Evolutionary conservation across 2,113 vertebrate genomes (phyloP), one percentile per base, ranked within the genome.

Genomic region (Brachypteracias leptosomus): DNA sequence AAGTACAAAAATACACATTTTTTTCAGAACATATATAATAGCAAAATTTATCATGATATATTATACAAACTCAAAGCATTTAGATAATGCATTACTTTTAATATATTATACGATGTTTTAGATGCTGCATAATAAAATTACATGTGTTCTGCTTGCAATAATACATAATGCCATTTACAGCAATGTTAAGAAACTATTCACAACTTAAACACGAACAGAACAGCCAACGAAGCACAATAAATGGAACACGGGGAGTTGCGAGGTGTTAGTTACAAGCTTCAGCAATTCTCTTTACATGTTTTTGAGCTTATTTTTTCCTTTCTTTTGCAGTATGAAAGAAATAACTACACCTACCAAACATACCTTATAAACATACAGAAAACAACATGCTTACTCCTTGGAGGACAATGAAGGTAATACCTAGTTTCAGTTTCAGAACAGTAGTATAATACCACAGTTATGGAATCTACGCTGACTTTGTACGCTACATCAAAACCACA

Each of bases 1-100:
- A 99, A 98, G 98, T 99, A 99, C 98, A 99, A 99, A 99, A 99
- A 99, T 99, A 99, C 98, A 98, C 98, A 98, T 98, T 98, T 98
- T 98, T 95, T 97, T 93, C 94, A 98, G 97, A 97, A 98, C 98
- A 98, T 98, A 98, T 98, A 97, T 94, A 98, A 97, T 98, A 97
- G 97, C 98, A 98, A 98, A 98, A 97, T 97, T 98, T 98, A 97
- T 97, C 96, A 94, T 97, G 98, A 98, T 97, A 98, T 98, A 98
- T 98, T 98, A 98, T 98, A 98, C 98, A 98, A 98, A 99, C 98
- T 98, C 98, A 98, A 98, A 98, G 97, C 98, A 97, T 98, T 98
- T 98, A 98, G 98, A 98, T 95, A 98, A 98, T 97, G 97, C 95
- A 96, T 98, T 88, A 97, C 96, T 97, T 97, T 97, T 97, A 97